phyloP scores from a whole-genome alignment of 1,140 invertebrate genomes.

The Caligus rogercresseyi region DNA sequence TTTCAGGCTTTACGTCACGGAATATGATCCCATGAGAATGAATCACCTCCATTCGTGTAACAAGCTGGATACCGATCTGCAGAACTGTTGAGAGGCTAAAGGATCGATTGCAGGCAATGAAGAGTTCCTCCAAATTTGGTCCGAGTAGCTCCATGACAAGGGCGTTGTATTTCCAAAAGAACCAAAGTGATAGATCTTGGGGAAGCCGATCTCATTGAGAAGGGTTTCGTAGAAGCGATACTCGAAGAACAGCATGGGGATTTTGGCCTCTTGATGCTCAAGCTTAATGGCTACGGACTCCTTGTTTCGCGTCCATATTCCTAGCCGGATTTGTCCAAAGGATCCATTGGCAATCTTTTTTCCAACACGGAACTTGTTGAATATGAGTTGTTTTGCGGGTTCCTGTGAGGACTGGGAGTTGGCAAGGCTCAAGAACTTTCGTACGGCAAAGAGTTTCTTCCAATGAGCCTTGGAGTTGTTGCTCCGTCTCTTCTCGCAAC shows the following conservation, averaged over 20 bases:
- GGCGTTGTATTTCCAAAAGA: constrained; percentile 15
- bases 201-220: constrained; percentile 16
- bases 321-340: constrained; percentile 18
- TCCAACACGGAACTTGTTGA: constrained; percentile 3
- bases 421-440: constrained; percentile 17
- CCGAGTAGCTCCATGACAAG: constrained; percentile 29
- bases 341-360: constrained; percentile 21
- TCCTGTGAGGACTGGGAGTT: not conserved
- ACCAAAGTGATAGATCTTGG: constrained; percentile 19
- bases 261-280: constrained; percentile 1
- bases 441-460: constrained; percentile 13
- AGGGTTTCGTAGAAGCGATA: constrained; percentile 1
- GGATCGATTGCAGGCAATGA: constrained; percentile 88
- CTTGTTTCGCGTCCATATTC: not conserved
- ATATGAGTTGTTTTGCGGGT: constrained; percentile 8
- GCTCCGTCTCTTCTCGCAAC: too few species aligned
- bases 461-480: constrained; percentile 2
- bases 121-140: constrained; percentile 44
- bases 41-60: constrained; percentile 97
- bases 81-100: constrained; percentile 97
- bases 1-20: constrained; percentile 27
- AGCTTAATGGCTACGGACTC: constrained; percentile 11
- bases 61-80: constrained; percentile 91
- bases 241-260: constrained; percentile 11
- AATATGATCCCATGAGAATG: constrained; percentile 41